These are phyloP conservation scores for Bellardia pandia DNA, from an alignment of 2,888 invertebrate species.

Conservation along the genomic window DNA sequence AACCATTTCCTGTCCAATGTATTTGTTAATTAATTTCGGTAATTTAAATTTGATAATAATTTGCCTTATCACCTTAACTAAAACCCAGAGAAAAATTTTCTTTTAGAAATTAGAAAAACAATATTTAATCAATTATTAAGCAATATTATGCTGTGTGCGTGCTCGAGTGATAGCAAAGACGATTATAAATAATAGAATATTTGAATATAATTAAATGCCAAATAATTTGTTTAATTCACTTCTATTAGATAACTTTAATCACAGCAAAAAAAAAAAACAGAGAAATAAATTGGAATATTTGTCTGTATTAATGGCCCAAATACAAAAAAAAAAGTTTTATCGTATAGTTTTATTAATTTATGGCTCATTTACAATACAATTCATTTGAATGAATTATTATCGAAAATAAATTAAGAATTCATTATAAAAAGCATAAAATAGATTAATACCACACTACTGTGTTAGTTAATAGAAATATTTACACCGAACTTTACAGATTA, in stretches of 20 bases:
- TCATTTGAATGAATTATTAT: conserved; percentile 48
- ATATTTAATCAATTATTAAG: conserved; percentile 31
- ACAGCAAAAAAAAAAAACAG: neutral
- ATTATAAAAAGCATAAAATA: conserved; percentile 25
- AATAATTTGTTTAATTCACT: conserved; percentile 55
- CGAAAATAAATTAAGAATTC: conserved; percentile 58
- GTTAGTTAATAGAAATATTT: neutral
- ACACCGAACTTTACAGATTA: neutral
- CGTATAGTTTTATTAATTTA: conserved; percentile 62
- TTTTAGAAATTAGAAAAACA: conserved; percentile 40
- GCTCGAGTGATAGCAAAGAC: neutral
- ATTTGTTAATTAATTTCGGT: conserved; percentile 5
- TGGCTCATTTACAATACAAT: conserved; percentile 40
- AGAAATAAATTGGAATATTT: conserved; percentile 43
- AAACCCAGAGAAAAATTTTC: conserved; percentile 8
- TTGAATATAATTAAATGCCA: conserved; percentile 52
- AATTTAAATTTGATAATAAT: conserved; percentile 3
- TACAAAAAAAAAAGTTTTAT: conserved; percentile 42
- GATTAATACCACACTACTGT: conserved; percentile 5
- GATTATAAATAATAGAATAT: conserved; percentile 12
- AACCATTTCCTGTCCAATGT: neutral
- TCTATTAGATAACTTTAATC: conserved; percentile 17
- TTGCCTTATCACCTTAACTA: neutral
- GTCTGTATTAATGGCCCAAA: neutral
- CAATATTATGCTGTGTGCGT: conserved; percentile 33